Evolutionary conservation across 2,888 invertebrate genomes (phyloP), one percentile per base, ranked within the genome.

Genomic region (Tribolium freemani): DNA sequence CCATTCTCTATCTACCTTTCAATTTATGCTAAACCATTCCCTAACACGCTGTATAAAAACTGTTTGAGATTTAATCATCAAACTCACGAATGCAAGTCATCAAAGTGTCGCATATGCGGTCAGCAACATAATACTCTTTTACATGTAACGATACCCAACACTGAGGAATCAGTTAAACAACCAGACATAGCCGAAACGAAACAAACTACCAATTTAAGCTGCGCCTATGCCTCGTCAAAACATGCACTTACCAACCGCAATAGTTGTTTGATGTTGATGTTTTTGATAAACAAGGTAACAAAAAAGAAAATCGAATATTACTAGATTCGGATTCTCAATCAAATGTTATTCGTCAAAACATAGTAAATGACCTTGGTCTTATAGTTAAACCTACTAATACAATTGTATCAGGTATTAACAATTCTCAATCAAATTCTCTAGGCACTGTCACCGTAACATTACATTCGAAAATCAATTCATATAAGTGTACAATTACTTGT

Each of bases 341-440:
- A 20, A 53, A 13, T 8, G 5, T 53, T 13, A 53, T n/a, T 38
- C 38, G 5, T 2, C 9, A 38, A 38, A 8, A 8, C 8, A 5
- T 73, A 26, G 48, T 44, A 5, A 3, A 10, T 5, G 16, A 61
- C 4, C 44, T 61, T 5, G 16, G 21, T 21, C 38, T 26, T n/a
- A 5, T 31, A 10, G 57, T 31, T 57, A n/a, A 57, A 57, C 10
- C 9, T 57, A 57, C 5, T 10, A n/a, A n/a, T n/a, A n/a, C n/a
- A n/a, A n/a, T n/a, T n/a, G n/a, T n/a, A n/a, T n/a, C n/a, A 1
- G 26, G 57, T 57, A 31, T 30, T 10, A n/a, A 26, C 5, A 63
- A 63, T 13, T 50, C 58, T 5, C 57, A 61, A 61, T 56, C 50
- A 26, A 56, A 63, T 13, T 66, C 8, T 44, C 64, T 64, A 64